A percentile compares a stretch with the other conserved stretches of the same genome.
phyloP scores from a whole-genome alignment of 2,113 vertebrate genomes.

The mouse (Mus musculus) region GRCm39 chr12:80053001-80053500 shows the following conservation, averaged over 20 bases:
- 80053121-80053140: constrained; percentile 21
- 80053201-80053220: neutral
- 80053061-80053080: neutral
- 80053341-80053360: neutral
- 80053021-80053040: neutral
- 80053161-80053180: neutral
- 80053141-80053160: constrained; percentile 9
- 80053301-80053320: constrained; percentile 45
- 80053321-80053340: neutral
- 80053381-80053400: neutral
- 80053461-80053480: neutral
- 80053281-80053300: constrained; percentile 23
- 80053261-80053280: constrained; percentile 6
- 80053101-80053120: constrained; percentile 21
- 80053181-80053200: neutral
- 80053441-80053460: too few relatives aligned
- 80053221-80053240: neutral
- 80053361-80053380: neutral
- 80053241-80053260: neutral
- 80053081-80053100: constrained; percentile 38
- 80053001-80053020: neutral
- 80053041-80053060: neutral
- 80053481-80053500: neutral
- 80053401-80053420: neutral
- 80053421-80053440: neutral